Base-by-base conservation (phyloP, 2,888 invertebrate species). In the Hecatera dysodea region DNA sequence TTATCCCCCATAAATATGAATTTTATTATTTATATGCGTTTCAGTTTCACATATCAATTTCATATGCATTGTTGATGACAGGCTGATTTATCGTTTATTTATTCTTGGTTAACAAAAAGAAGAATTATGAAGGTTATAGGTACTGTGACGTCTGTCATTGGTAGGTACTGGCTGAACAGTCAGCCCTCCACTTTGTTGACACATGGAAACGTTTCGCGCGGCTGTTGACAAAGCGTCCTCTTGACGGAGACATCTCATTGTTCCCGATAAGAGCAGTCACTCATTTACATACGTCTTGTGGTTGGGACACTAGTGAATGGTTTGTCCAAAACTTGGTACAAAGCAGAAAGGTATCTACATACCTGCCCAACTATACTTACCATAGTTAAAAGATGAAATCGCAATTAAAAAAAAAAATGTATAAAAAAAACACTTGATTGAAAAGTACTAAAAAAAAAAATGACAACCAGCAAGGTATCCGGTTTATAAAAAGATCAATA, bases 201-300 rank as follows among this genome's bases (percentile, higher is more conserved):
- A 70, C 61, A 80, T 75, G 82, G 62, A 76, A 78, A 78, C 72
- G 78, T 80, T 84, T 86, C 75, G 68, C 55, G 62, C 77, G 81
- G 65, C 74, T 74, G 62, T 80, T 66, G 72, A 87, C 86, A 87
- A 88, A 80, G 78, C 62, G 68, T 59, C 65, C 76, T 69, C 72
- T 56, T 66, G 80, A 81, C 77, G 78, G 72, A 73, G 59, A 69
- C 71, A 75, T 73, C 73, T 67, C 62, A 82, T 89, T 90, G 90
- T 89, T 79, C 82, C 80, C 75, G 71, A 87, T 85, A 86, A 76
- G 87, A 86, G 79, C 83, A 85, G 83, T 82, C 81, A 81, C 64
- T 84, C 81, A 85, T 88, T 86, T 86, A 67, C 56, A 78, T 74
- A 55, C 4, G 46, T 57, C 59, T 67, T 71, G n/a, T 22, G n/a